Evolutionary conservation across 2,888 invertebrate species (phyloP), one percentile per base, ranked within the genome.

Genomic region (Stenodema calcarata): DNA sequence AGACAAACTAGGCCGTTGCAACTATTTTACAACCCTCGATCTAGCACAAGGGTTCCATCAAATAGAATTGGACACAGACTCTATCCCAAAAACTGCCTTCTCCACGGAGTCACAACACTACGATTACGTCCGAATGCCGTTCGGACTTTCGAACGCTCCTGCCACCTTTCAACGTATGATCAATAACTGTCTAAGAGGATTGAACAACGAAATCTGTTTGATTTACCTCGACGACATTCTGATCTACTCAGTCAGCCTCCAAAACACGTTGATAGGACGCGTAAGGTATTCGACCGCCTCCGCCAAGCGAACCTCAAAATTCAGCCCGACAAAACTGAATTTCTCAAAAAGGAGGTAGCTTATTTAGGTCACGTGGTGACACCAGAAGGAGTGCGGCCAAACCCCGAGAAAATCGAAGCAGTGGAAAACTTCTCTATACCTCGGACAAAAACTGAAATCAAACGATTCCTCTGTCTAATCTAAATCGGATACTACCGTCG

Each of bases 401-500:
- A 87, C 23, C 80, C 87, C 4, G 50, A 23, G 4, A 87, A 86
- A 81, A 16, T 87, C 0, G 23, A 73, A 41, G 81, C 86, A 18
- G 42, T 86, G 0, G 16, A 75, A 50, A 76, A 86, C 41, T 81
- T 62, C 50, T 82, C 87, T 7, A 27, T 86, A 35, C 87, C 86
- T 30, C 73, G 28, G 18, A 86, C 54, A 0, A 28, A 44, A 35
- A 86, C 86, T 86, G 28, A 87, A 81, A 86, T 86, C 0, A 86
- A 86, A 28, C 82, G 81, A 81, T 91, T 90, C 82, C 42, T 91
- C 1, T 90, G 90, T 18, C 41, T 90, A n/a, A n/a, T n/a, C n/a
- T n/a, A n/a, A 0, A 87, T 87, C 7, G 88, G 89, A 0, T 91
- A 90, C 88, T 90, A 90, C 62, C 18, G 90, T 9, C 86, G 89